Conservation (phyloP, 2,888 invertebrate species). For the Thelaira solivaga region DNA sequence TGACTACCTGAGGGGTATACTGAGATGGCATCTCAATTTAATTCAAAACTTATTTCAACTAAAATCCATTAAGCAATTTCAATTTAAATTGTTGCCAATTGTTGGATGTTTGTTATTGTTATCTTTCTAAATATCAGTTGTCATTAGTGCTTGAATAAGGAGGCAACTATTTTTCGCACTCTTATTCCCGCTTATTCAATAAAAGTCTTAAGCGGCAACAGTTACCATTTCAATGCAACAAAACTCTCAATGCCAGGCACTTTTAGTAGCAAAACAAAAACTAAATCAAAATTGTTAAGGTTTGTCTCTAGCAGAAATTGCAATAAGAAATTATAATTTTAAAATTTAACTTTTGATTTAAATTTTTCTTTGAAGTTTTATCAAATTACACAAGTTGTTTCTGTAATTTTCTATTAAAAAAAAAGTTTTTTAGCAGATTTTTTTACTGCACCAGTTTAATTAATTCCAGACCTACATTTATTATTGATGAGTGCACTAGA, state of each 20-base stretch:
- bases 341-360: too few species aligned
- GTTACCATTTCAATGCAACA: constrained; percentile 30
- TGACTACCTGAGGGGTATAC: too few species aligned
- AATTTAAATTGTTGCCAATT: constrained; percentile 50
- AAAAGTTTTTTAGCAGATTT: too few species aligned
- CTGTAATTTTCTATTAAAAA: too few species aligned
- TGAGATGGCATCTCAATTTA: neutral
- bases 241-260: constrained; percentile 10
- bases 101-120: too few species aligned
- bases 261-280: neutral
- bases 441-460: too few species aligned
- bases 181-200: neutral
- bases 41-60: constrained; percentile 47
- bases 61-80: constrained; percentile 50
- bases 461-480: too few species aligned
- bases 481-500: too few species aligned
- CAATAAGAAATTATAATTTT: too few species aligned
- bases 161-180: constrained; percentile 21
- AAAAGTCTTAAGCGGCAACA: constrained; percentile 37
- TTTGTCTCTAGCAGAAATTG: too few species aligned
- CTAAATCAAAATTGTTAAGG: neutral
- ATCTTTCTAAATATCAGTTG: constrained; percentile 48
- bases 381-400: too few species aligned
- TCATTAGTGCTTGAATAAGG: constrained; percentile 56
- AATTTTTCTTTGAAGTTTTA: too few species aligned